A percentile compares a stretch with the other conserved stretches of the same genome.
These are phyloP conservation scores for Sialia sialis DNA, from an alignment of 2,113 vertebrate genomes.

Conservation along the genomic window DNA sequence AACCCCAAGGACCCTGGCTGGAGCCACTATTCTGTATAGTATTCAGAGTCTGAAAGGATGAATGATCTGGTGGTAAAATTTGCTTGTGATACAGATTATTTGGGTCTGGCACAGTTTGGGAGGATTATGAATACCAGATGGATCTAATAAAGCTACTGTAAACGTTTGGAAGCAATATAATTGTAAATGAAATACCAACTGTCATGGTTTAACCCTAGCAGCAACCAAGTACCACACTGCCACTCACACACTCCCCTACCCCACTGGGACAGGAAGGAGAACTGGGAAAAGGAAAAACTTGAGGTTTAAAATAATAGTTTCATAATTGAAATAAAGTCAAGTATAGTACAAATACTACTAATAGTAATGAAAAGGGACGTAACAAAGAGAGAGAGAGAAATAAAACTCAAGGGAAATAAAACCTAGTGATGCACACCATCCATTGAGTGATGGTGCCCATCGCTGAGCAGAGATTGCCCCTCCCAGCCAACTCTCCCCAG, in stretches of 20 bases:
- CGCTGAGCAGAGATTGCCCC: background rate
- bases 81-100: slow-evolving; percentile 1
- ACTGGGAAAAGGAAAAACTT: background rate
- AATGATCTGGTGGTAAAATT: background rate
- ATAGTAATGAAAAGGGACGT: background rate
- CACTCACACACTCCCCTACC: background rate
- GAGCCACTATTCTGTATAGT: background rate
- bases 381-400: background rate
- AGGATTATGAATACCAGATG: slow-evolving; percentile 17
- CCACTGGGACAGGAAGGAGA: background rate
- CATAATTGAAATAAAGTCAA: background rate
- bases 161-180: slow-evolving; percentile 11
- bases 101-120: background rate
- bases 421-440: background rate
- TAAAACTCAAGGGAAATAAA: background rate
- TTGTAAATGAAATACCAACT: background rate
- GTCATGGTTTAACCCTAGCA: background rate
- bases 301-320: background rate
- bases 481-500: background rate
- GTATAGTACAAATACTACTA: background rate
- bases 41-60: background rate
- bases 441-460: background rate
- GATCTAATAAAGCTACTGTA: slow-evolving; percentile 34
- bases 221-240: background rate
- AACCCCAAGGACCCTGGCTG: background rate